Base-by-base conservation (phyloP, 2,113 vertebrate species). In the Coryphaenoides rupestris region DNA sequence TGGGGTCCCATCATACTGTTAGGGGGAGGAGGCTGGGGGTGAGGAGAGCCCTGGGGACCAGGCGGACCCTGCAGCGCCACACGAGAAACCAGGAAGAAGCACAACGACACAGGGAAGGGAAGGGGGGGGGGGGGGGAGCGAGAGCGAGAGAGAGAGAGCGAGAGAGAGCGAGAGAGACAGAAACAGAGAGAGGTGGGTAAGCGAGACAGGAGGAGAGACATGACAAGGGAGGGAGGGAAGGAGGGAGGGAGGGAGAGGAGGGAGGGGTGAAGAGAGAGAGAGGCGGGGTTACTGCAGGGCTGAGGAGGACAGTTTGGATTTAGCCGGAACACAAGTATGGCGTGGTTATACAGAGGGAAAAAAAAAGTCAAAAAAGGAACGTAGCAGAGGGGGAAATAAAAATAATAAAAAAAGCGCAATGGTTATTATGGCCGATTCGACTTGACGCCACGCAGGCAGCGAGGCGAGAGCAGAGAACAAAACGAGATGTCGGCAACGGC, bases 1-100 rank as follows among this genome's bases (percentile, higher is more conserved):
- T 98, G 97, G 84, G 96, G 95, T 93, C 97, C 97, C 97, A 99
- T 98, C 96, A 99, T 98, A 94, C 93, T 96, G 94, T 96, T 99
- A 93, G 96, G 94, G 89, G 95, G 96, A 94, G 96, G 96, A 93
- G 96, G 93, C 91, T 96, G 95, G 91, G 96, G 93, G 92, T 99
- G 97, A 93, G 96, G 96, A 90, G 96, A 98, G 89, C 95, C 95
- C 93, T 98, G 96, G 89, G 96, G 97, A 91, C 96, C 96, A 86
- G 96, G 94, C 87, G 95, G 95, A 92, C 95, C 96, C 96, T 98
- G 92, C 91, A 89, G 93, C 92, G 89, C 90, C 88, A 88, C 88
- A 81, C 88, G 90, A 92, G 90, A 90, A 67, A 80, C 88, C 85
- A 61, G 88, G 90, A 91, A 90, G 72, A 81, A 89, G 89, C 82